Percentiles rank a stretch among this genome's conserved stretches.
phyloP scores from a whole-genome alignment of 1,140 invertebrate species.

The Teleopsis dalmanni region DNA sequence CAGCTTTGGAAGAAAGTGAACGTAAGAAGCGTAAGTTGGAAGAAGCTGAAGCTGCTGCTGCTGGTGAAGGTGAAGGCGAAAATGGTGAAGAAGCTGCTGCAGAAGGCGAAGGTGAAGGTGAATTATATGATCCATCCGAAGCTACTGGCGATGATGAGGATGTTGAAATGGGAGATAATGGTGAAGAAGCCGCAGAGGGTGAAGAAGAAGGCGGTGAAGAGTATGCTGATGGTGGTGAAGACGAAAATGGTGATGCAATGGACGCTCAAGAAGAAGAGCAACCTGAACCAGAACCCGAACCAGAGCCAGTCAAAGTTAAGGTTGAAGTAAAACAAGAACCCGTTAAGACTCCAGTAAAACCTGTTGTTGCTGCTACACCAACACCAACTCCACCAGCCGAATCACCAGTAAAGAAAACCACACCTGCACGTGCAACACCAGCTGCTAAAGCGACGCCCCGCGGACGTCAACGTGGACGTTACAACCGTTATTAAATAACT shows the following conservation, averaged over 20 bases:
- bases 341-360: constrained; percentile 14
- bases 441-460: constrained; percentile 31
- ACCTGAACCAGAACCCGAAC: constrained; percentile 19
- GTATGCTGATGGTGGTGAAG: constrained; percentile 1
- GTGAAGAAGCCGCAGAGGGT: constrained; percentile 18
- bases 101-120: constrained; percentile 22
- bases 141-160: constrained; percentile 38
- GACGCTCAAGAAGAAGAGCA: constrained; percentile 19
- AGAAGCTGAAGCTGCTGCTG: constrained; percentile 21
- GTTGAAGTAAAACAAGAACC: constrained; percentile 17
- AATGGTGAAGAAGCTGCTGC: constrained; percentile 18
- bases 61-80: constrained; percentile 9
- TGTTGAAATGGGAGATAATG: constrained; percentile 22
- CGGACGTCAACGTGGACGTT: constrained; percentile 36
- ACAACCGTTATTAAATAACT: constrained; percentile 36
- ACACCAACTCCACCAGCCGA: constrained; percentile 13
- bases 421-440: constrained; percentile 21
- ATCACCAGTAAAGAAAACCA: constrained; percentile 30
- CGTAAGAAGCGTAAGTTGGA: constrained; percentile 41
- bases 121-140: constrained; percentile 38
- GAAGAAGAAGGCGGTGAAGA: constrained; percentile 15
- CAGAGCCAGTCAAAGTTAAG: constrained; percentile 16
- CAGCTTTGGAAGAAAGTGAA: constrained; percentile 41
- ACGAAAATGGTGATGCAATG: constrained; percentile 13
- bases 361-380: constrained; percentile 9